Evolutionary conservation across 2,888 invertebrate genomes (phyloP).

Genomic region (Agrenia bidenticulata): DNA sequence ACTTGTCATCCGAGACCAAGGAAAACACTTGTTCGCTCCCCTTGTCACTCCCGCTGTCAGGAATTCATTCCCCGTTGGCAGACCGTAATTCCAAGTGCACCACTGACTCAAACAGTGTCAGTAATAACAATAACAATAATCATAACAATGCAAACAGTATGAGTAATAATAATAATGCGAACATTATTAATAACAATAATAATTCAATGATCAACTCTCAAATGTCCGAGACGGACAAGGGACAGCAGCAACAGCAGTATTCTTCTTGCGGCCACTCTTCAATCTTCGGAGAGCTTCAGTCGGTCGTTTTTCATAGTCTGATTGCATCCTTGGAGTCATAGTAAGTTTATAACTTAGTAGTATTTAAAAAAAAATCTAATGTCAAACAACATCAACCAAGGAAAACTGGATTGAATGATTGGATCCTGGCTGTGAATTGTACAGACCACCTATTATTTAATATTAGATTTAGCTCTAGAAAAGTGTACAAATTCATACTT

Average conservation of each 20-base stretch:
- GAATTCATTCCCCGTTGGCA: constrained; percentile 16
- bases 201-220: constrained; percentile 21
- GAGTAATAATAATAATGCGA: constrained; percentile 30
- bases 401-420: no score
- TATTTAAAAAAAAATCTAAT: no score
- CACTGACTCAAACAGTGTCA: constrained; percentile 18
- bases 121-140: constrained; percentile 12
- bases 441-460: no score
- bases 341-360: constrained; percentile 35
- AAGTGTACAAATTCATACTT: constrained; percentile 3
- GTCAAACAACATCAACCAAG: no score
- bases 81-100: constrained; percentile 29
- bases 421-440: no score
- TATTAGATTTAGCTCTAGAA: neutral
- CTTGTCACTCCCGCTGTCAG: constrained; percentile 19
- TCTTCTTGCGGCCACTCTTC: constrained; percentile 66
- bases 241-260: constrained; percentile 52
- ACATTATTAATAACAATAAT: constrained; percentile 18
- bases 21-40: constrained; percentile 40
- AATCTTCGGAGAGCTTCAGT: constrained; percentile 65
- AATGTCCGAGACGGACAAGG: constrained; percentile 31
- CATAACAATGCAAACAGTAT: constrained; percentile 15
- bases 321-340: constrained; percentile 64
- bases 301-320: constrained; percentile 64
- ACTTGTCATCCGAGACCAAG: constrained; percentile 42